Base-by-base conservation (phyloP, 1,140 invertebrate species). In the Mycetomoellerius zeteki region DNA sequence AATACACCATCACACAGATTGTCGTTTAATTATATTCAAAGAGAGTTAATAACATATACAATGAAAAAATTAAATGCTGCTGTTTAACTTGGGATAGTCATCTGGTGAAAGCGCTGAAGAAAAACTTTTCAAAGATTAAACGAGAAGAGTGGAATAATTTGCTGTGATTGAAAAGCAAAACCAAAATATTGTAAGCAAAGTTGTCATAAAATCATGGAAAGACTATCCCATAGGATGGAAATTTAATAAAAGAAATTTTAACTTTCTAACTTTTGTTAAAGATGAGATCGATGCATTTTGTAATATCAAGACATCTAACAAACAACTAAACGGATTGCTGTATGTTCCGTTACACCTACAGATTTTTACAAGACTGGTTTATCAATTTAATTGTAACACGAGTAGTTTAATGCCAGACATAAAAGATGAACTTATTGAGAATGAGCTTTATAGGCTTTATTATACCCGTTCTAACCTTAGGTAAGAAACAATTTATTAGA, bases 391-490 rank as follows among this genome's bases (percentile, higher is more conserved):
- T 30, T 37, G 52, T 21, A 73, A 47, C 10, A 27, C n/a, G 2
- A 56, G 8, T 75, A 16, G 14, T 19, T 75, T 75, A 7, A 80
- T 81, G 16, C 76, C 75, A 56, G 69, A n/a, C 0, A 62, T 60
- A 58, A 33, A 88, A 82, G 33, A 91, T 91, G 89, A 77, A 47
- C 33, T 50, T 50, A 27, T 58, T 73, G 30, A 72, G 7, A 62
- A 64, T 56, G 19, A 90, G 30, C 16, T 73, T 73, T 50, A 56
- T 73, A 56, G 71, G 56, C 12, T 58, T 82, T 6, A 52, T 54
- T 77, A 62, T 91, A 21, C 52, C 58, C 82, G 16, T 80, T 12
- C 16, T 90, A 86, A 62, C 82, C 24, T 88, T 82, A 69, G 89
- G 89, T 90, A 50, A 90, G 65, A 56, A 71, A 4, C n/a, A 30